Conservation (phyloP, 1,140 invertebrate genomes). For the Achroia grisella region DNA sequence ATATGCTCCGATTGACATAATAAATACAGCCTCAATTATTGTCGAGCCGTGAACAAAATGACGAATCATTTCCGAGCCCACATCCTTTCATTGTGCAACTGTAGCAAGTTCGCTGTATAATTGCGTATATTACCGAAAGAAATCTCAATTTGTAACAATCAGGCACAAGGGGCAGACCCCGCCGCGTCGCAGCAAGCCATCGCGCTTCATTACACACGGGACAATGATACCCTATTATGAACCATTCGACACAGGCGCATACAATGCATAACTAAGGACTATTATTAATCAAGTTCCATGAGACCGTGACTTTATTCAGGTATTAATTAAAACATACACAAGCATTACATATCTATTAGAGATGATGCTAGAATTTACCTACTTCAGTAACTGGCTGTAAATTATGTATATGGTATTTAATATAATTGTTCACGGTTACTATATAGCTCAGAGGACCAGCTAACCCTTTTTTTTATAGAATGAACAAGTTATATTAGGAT, state of each 20-base stretch:
- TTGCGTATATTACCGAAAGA: slow-evolving; percentile 49
- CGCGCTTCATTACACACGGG: slow-evolving; percentile 47
- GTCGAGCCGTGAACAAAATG: slow-evolving; percentile 6
- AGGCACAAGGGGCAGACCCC: slow-evolving; percentile 33
- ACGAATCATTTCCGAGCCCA: slow-evolving; percentile 41
- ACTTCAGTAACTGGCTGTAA: too few relatives aligned
- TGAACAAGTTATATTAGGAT: too few relatives aligned
- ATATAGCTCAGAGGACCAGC: too few relatives aligned
- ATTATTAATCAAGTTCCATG: slow-evolving; percentile 53
- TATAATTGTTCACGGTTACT: too few relatives aligned
- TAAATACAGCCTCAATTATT: too few relatives aligned
- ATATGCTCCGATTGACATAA: too few relatives aligned
- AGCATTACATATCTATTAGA: too few relatives aligned
- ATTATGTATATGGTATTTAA: too few relatives aligned
- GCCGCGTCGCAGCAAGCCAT: slow-evolving; percentile 25
- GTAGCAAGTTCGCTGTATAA: slow-evolving; percentile 28
- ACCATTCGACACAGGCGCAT: slow-evolving; percentile 57
- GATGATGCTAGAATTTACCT: too few relatives aligned
- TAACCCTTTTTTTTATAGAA: too few relatives aligned
- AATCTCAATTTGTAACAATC: slow-evolving; percentile 65
- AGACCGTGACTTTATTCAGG: slow-evolving; percentile 12
- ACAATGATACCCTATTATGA: slow-evolving; percentile 66
- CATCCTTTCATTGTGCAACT: slow-evolving; percentile 25
- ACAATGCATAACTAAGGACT: slow-evolving; percentile 38
- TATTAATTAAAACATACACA: too few relatives aligned